These are phyloP conservation scores for Drosophila seclusa DNA, from an alignment of 2,888 invertebrate species.

Conservation along the genomic window DNA sequence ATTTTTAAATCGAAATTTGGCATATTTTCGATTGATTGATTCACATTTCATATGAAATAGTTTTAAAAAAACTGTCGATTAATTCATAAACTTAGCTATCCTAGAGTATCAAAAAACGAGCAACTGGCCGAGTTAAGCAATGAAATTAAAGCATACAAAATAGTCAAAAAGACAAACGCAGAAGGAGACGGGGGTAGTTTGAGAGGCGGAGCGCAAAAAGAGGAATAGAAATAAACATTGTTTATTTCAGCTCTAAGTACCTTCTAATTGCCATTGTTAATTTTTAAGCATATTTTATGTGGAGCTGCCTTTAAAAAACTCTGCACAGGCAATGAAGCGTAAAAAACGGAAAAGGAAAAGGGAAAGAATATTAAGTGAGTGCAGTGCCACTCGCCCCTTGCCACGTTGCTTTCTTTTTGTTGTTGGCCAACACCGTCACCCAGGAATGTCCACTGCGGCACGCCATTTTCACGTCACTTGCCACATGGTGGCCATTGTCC, in stretches of 20 bases:
- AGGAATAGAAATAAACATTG: slow-evolving; percentile 42
- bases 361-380: slow-evolving; percentile 64
- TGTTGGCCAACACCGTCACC: not conserved
- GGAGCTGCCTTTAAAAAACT: slow-evolving; percentile 35
- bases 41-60: not conserved
- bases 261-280: slow-evolving; percentile 71
- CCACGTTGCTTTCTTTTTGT: not conserved
- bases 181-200: not conserved
- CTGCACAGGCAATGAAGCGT: slow-evolving; percentile 64
- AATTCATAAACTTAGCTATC: not conserved
- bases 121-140: slow-evolving; percentile 8
- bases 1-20: not conserved
- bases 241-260: slow-evolving; percentile 54
- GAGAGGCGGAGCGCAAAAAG: not conserved
- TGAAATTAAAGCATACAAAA: slow-evolving; percentile 26
- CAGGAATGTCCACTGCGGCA: slow-evolving; percentile 22
- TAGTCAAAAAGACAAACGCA: not conserved
- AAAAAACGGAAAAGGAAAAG: slow-evolving; percentile 66
- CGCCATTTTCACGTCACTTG: slow-evolving; percentile 70
- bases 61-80: not conserved
- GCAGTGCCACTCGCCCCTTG: slow-evolving; percentile 29
- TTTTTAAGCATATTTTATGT: slow-evolving; percentile 60
- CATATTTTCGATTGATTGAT: not conserved
- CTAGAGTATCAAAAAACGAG: slow-evolving; percentile 8
- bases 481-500: slow-evolving; percentile 63